A percentile compares a stretch with the other conserved stretches of the same genome.
Conservation (phyloP, 2,113 vertebrate species). For the Dicerorhinus sumatrensis region DNA sequence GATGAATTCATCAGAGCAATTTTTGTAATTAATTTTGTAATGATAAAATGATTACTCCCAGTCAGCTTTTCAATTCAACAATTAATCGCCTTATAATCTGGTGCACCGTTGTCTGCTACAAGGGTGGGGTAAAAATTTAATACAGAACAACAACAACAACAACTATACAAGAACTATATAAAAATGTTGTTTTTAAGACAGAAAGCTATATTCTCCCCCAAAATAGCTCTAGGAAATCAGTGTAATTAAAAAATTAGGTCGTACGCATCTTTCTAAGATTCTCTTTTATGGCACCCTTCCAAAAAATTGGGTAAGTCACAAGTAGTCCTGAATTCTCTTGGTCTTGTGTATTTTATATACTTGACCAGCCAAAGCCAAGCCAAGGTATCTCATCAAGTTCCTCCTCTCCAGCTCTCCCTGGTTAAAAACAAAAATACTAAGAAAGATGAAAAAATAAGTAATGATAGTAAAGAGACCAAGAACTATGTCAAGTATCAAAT, state of each 20-base stretch:
- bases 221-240: background rate
- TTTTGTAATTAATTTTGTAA: conserved; percentile 40
- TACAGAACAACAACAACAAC: background rate
- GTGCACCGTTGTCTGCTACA: background rate
- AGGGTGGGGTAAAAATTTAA: background rate
- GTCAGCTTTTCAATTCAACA: background rate
- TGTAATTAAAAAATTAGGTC: background rate
- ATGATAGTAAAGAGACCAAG: background rate
- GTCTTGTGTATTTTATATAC: background rate
- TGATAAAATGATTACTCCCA: background rate
- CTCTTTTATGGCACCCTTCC: background rate
- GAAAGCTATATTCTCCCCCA: background rate
- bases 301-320: background rate
- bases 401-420: background rate
- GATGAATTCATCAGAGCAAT: background rate
- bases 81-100: background rate
- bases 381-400: background rate
- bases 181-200: background rate
- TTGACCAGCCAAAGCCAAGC: background rate
- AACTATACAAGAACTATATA: background rate
- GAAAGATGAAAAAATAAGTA: background rate
- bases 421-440: background rate
- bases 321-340: background rate
- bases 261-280: background rate
- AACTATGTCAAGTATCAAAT: background rate